Conservation (phyloP, 2,113 vertebrate genomes). For the Psammodynastes pulverulentus region DNA sequence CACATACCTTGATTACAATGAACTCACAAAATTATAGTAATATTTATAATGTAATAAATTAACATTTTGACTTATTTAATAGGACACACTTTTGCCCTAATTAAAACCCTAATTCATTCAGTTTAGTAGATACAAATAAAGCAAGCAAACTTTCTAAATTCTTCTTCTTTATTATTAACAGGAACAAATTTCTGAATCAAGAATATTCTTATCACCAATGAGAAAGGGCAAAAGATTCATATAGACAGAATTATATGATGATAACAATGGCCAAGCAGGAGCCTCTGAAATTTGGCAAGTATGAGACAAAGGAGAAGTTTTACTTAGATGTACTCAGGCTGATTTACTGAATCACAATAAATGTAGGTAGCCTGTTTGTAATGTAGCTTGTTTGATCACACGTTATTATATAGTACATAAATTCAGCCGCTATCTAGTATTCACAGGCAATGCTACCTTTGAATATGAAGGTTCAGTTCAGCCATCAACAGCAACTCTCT, state of each 20-base stretch:
- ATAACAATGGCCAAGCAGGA: neutral
- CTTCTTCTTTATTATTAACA: neutral
- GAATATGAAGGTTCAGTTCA: neutral
- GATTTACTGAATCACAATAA: neutral
- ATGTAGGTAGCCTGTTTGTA: too few relatives aligned
- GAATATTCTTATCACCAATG: neutral
- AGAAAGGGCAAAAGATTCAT: neutral
- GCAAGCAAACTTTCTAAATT: neutral
- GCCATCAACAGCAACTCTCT: neutral
- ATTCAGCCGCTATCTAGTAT: neutral
- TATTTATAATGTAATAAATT: neutral
- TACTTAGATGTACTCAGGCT: too few relatives aligned
- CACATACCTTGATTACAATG: neutral
- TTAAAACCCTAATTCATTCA: neutral
- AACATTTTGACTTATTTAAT: conserved; percentile 1
- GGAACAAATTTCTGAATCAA: neutral
- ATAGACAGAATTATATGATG: neutral
- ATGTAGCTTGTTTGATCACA: neutral
- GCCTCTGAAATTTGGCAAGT: neutral
- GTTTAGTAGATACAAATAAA: neutral
- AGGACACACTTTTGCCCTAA: conserved; percentile 1
- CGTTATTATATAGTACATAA: neutral
- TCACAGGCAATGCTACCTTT: neutral
- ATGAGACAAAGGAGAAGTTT: neutral
- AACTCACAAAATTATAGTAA: neutral